Base-by-base conservation (phyloP, 2,113 vertebrate species). In the Dendropsophus ebraccatus region DNA sequence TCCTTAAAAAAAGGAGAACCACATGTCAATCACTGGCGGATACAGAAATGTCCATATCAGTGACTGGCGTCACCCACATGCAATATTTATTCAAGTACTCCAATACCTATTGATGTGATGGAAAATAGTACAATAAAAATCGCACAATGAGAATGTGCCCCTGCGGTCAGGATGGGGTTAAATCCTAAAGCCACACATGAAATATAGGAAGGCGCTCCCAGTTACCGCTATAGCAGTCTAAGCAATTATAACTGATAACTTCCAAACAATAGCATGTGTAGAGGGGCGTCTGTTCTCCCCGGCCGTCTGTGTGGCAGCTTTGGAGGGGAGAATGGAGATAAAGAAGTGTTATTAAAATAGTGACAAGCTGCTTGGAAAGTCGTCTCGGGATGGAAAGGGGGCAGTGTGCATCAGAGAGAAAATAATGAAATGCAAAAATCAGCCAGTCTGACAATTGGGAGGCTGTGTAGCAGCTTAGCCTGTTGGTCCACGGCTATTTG, bases 381-480 rank as follows among this genome's bases (percentile, higher is more conserved):
- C 88, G 73, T 89, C 89, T 92, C 90, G 90, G 91, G 87, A 91
- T 89, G 91, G 91, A 91, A 81, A 93, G 92, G 91, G 92, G 92
- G 92, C 91, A 91, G 93, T 93, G 92, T 92, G 94, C 93, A 92
- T 96, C 95, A 95, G 93, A 91, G 93, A 91, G 90, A 92, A 93
- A 92, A 93, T 96, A 97, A 97, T 97, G 95, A 96, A 96, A 97
- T 96, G 96, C 96, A 94, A 94, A 94, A 94, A 94, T 94, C 94
- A 87, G 87, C 95, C 94, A 93, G 92, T 93, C 93, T 93, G 95
- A 96, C 94, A 96, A 96, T 95, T 93, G 95, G 91, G 92, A 93
- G 95, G 94, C 91, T 93, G 92, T 98, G 96, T 97, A 94, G 91
- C 96, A 96, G 95, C 97, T 98, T 98, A 98, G 96, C 97, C 96